phyloP scores from a whole-genome alignment of 2,113 vertebrate species.

The Anhinga rufa region DNA sequence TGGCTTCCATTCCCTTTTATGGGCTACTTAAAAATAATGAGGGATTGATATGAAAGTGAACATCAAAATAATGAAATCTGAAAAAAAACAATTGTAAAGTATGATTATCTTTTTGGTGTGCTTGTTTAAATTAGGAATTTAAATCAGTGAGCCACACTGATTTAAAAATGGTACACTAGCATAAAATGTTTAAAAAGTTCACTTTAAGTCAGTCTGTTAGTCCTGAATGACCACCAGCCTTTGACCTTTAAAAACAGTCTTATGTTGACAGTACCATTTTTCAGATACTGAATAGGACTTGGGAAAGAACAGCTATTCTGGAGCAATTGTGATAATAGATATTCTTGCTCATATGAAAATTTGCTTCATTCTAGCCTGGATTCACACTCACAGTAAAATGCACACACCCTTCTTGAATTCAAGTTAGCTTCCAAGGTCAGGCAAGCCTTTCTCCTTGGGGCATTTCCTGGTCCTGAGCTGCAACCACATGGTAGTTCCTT shows the following conservation, averaged over 20 bases:
- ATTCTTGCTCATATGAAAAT: neutral
- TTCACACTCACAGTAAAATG: neutral
- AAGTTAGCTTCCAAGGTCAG: neutral
- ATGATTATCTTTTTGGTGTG: accelerated
- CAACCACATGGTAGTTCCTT: neutral
- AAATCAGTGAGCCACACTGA: neutral
- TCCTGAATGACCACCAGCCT: neutral
- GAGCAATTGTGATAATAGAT: neutral
- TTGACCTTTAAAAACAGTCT: neutral
- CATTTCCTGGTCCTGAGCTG: neutral
- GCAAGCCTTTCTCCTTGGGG: neutral
- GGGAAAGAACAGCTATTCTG: neutral
- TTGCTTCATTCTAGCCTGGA: neutral
- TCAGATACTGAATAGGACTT: neutral
- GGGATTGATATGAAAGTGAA: neutral
- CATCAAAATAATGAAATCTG: neutral
- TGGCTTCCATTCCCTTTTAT: neutral
- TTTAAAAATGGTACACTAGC: neutral
- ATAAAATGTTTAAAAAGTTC: neutral
- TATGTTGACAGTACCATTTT: neutral
- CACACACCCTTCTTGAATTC: neutral
- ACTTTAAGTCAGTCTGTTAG: neutral
- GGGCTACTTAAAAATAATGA: neutral
- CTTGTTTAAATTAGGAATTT: neutral
- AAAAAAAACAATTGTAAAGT: neutral